Evolutionary conservation across 2,888 invertebrate genomes (phyloP), one percentile per base, ranked within the genome.

Genomic region (Drosophila mulleri): DNA sequence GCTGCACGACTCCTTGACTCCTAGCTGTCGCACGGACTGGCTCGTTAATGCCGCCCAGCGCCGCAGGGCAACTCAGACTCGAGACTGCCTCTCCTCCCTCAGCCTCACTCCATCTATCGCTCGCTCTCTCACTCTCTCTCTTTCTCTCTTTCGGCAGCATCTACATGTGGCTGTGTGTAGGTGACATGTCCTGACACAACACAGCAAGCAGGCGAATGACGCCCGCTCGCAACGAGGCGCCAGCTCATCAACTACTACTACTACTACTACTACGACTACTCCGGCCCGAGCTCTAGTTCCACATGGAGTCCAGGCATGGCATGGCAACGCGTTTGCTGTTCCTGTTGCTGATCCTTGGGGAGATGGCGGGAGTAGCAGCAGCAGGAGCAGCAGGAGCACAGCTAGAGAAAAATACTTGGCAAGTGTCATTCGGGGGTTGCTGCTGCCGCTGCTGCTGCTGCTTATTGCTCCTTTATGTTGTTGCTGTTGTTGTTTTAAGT

Each of bases 121-220:
- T 12, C 32, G 20, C 12, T 26, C 26, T 26, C 26, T 26, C 7
- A 6, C 1, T 12, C 47, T 26, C 26, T n/a, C 12, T 20, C 29
- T 26, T 2, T 18, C 35, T 7, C 47, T 26, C 58, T 18, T 18
- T 52, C 48, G 53, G 35, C 41, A 48, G 67, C 64, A 68, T 80
- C 78, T 78, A 65, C 68, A 75, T 79, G 75, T 79, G 72, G 53
- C 65, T 72, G 79, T 82, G 85, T 88, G 89, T 89, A 82, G 82
- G 79, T 86, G 82, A 82, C 83, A 84, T 83, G 83, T 82, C 80
- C 81, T 86, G 83, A 86, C 87, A 81, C 76, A 82, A 82, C 83
- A 82, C 83, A 67, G 26, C 72, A 47, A 45, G 59, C 71, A 35
- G 57, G 44, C 47, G 47, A 37, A n/a, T 41, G 47, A 42, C 62